Evolutionary conservation across 2,888 invertebrate species (phyloP).

Genomic region (Malacosoma neustria): DNA sequence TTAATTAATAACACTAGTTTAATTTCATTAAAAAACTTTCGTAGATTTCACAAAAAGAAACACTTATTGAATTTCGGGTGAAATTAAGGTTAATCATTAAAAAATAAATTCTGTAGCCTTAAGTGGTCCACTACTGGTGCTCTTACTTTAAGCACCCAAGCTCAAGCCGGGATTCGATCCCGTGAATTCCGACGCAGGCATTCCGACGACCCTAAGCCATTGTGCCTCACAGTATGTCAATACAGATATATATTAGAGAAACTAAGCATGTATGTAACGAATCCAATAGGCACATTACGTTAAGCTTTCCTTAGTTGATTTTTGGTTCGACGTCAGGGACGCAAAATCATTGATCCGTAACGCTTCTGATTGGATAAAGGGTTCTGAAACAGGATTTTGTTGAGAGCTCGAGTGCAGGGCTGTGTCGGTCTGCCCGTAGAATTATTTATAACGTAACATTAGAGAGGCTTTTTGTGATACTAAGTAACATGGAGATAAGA

Average conservation of each 20-base stretch:
- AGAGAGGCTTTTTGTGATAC: conserved; percentile 11
- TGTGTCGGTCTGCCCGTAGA: conserved; percentile 23
- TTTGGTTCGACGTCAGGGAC: conserved; percentile 26
- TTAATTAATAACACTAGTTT: too few relatives aligned
- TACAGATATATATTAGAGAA: neutral
- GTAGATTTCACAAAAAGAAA: too few relatives aligned
- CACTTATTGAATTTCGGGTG: too few relatives aligned
- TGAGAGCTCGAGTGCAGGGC: conserved; percentile 24
- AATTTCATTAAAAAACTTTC: too few relatives aligned
- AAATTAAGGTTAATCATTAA: too few relatives aligned
- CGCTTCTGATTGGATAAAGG: conserved; percentile 56
- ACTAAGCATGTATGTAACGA: conserved; percentile 7
- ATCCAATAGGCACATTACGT: conserved; percentile 17
- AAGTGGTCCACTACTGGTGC: too few relatives aligned
- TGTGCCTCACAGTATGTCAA: too few relatives aligned
- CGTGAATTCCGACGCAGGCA: too few relatives aligned
- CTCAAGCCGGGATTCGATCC: too few relatives aligned
- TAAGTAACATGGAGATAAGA: neutral
- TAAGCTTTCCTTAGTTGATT: conserved; percentile 37
- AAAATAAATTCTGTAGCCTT: too few relatives aligned
- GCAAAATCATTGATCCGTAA: conserved; percentile 41
- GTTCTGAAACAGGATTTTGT: conserved; percentile 28
- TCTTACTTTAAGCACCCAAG: too few relatives aligned
- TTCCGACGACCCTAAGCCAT: too few relatives aligned
- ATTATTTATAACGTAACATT: conserved; percentile 31